These are phyloP conservation scores for Physeter macrocephalus DNA, from an alignment of 2,113 vertebrate genomes.

Conservation along the genomic window DNA sequence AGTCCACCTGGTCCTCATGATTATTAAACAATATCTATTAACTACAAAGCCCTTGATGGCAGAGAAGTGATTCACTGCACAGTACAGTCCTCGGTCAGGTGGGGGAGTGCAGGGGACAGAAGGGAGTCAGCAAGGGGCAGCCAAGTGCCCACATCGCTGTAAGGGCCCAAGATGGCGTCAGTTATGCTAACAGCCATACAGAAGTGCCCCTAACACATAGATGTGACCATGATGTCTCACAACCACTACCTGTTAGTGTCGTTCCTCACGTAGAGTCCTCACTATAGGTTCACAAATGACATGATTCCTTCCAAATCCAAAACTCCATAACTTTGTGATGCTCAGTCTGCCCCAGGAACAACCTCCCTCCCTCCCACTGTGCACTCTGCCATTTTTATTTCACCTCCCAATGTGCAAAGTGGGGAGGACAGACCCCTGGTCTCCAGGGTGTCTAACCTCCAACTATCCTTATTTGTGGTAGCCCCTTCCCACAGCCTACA, in stretches of 20 bases:
- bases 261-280: not conserved
- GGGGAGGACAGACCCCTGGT: not conserved
- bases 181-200: no score
- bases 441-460: not conserved
- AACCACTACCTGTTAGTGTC: not conserved
- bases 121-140: no score
- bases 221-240: not conserved
- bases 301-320: not conserved
- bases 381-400: not conserved
- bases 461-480: not conserved
- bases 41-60: no score
- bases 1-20: no score
- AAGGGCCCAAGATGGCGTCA: no score
- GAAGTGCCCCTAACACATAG: not conserved
- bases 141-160: no score
- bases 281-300: not conserved
- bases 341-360: not conserved
- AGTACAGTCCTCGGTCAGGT: no score
- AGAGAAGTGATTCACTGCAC: no score
- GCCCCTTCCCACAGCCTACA: not conserved
- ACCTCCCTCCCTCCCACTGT: not conserved
- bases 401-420: not conserved
- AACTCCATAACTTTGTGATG: not conserved
- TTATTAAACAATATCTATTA: no score
- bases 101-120: no score